Base-by-base conservation (phyloP, 2,797 vertebrate genomes). In the Acanthis flammea region DNA sequence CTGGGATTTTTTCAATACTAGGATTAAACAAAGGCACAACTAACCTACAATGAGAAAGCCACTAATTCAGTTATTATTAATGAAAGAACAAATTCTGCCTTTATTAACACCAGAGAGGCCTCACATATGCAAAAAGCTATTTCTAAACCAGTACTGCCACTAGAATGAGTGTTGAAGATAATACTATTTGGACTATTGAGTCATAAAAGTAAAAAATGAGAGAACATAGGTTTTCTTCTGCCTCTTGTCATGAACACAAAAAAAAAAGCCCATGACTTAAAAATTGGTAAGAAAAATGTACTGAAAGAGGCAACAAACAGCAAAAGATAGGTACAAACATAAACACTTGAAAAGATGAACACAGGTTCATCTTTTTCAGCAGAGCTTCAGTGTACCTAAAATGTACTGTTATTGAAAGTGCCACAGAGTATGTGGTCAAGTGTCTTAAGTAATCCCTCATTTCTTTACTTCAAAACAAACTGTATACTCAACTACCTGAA, bases 21-120 rank as follows among this genome's bases (percentile, higher is more conserved):
- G 15, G 5, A 91, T 83, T 90, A 77, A 86, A 90, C 19, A 87
- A 87, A 94, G 87, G 3, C 39, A 53, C 23, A 75, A 73, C 22
- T 85, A 85, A 75, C 10, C 23, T 71, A 79, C 81, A 88, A 91
- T 12, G 8, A 88, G 42, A 92, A 81, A 88, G 33, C 4, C 50
- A 39, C 27, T 65, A 37, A 50, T 82, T 85, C 39, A 80, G 53
- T 85, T 80, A 50, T 54, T 70, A 25, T 68, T 74, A 80, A 77
- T 18, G 42, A 91, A 94, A 35, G 31, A 92, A 91, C 50, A 88
- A 88, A 92, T 83, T 85, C 47, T 93, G 57, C 21, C 42, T 71
- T 87, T 85, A 91, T 74, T 82, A 87, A 74, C 65, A 90, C 42
- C 83, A 79, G n/a, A 66, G 47, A 92, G 35, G 23, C 10, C 79